These are phyloP conservation scores for Pempheris klunzingeri DNA, from an alignment of 2,797 vertebrate species.

Conservation along the genomic window DNA sequence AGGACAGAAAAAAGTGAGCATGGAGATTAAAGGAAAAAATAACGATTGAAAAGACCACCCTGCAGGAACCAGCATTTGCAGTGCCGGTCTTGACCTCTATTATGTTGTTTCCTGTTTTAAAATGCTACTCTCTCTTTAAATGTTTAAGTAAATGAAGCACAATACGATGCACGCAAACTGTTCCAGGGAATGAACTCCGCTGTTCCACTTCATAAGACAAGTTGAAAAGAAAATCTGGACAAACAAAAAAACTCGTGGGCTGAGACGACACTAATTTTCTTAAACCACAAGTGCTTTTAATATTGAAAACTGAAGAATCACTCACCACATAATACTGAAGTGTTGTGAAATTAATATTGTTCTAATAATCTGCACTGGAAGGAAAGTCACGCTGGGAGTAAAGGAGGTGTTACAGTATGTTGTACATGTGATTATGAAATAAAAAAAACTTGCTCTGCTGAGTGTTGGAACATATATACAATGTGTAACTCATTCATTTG, in stretches of 20 bases:
- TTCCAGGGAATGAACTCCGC: slow-evolving; percentile 47
- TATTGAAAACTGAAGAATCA: slow-evolving; percentile 61
- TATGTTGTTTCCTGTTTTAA: slow-evolving; percentile 67
- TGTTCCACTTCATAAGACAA: slow-evolving; percentile 41
- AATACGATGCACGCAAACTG: slow-evolving; percentile 67
- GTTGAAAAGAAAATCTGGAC: slow-evolving; percentile 53
- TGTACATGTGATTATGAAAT: slow-evolving; percentile 79
- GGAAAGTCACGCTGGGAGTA: slow-evolving; percentile 38
- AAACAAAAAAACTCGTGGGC: slow-evolving; percentile 39
- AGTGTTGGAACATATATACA: slow-evolving; percentile 51
- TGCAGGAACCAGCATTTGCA: slow-evolving; percentile 26
- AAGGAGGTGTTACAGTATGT: slow-evolving; percentile 49
- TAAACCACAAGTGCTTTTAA: slow-evolving; percentile 84
- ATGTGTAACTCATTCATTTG: slow-evolving; percentile 21
- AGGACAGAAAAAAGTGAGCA: slow-evolving; percentile 12
- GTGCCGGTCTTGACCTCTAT: slow-evolving; percentile 43
- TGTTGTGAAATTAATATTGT: slow-evolving; percentile 74
- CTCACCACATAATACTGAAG: slow-evolving; percentile 66
- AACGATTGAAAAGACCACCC: slow-evolving; percentile 20
- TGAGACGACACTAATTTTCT: slow-evolving; percentile 65
- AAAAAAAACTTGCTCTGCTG: slow-evolving; percentile 62
- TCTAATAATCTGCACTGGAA: slow-evolving; percentile 53
- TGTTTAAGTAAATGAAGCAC: slow-evolving; percentile 75
- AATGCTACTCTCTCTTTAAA: slow-evolving; percentile 62
- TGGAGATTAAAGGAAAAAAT: slow-evolving; percentile 26